These are phyloP conservation scores for Crematogaster levior DNA, from an alignment of 2,888 invertebrate species.

Conservation along the genomic window DNA sequence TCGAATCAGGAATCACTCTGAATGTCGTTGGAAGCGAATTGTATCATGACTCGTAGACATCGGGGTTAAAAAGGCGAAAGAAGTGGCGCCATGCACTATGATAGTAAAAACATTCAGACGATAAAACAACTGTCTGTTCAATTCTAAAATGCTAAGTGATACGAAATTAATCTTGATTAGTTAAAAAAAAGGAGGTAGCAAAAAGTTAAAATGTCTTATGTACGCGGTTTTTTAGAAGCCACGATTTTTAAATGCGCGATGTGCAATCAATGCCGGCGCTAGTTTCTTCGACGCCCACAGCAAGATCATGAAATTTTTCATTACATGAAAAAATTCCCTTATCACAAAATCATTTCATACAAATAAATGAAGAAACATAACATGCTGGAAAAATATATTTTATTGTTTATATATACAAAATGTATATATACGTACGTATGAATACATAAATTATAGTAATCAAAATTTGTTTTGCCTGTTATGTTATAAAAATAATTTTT, in stretches of 20 bases:
- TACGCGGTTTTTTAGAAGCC: not conserved
- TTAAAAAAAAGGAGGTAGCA: not conserved
- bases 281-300: too few relatives aligned
- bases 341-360: too few relatives aligned
- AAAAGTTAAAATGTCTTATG: not conserved
- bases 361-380: too few relatives aligned
- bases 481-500: too few relatives aligned
- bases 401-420: too few relatives aligned
- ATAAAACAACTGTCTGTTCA: not conserved
- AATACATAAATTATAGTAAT: too few relatives aligned
- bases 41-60: not conserved
- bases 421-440: too few relatives aligned
- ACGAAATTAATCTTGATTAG: not conserved
- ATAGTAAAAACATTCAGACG: not conserved
- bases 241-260: not conserved
- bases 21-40: not conserved
- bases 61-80: not conserved
- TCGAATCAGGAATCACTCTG: slow-evolving; percentile 18
- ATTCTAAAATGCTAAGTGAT: not conserved
- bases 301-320: too few relatives aligned
- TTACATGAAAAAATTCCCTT: too few relatives aligned
- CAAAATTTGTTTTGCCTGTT: too few relatives aligned
- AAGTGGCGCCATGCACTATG: slow-evolving; percentile 7
- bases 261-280: too few relatives aligned
- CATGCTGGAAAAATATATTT: too few relatives aligned